phyloP scores from a whole-genome alignment of 2,113 vertebrate genomes.

The Gymnogyps californianus region DNA sequence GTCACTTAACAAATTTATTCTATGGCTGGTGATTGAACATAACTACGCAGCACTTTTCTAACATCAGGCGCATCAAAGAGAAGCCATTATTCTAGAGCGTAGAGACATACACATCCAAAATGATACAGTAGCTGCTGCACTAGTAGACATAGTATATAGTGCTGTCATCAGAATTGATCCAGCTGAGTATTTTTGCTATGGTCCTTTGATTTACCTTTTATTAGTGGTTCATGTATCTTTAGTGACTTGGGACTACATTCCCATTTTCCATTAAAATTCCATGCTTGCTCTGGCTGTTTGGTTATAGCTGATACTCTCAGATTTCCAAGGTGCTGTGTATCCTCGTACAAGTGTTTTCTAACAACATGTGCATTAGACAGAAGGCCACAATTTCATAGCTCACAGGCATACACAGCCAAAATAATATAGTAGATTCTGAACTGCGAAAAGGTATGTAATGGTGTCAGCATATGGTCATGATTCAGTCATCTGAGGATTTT shows the following conservation, averaged over 20 bases:
- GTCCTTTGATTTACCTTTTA: neutral
- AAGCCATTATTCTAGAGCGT: neutral
- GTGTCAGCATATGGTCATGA: neutral
- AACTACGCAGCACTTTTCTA: neutral
- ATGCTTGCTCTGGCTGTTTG: neutral
- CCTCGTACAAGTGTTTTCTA: neutral
- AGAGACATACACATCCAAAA: neutral
- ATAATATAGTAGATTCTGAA: neutral
- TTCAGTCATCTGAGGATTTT: neutral
- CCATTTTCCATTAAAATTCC: neutral
- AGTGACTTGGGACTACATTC: neutral
- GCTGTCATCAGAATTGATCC: neutral
- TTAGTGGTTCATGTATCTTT: neutral
- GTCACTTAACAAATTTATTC: neutral
- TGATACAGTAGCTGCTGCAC: neutral
- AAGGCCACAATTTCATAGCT: neutral
- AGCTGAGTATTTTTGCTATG: neutral
- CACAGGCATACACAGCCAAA: neutral
- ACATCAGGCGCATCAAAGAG: neutral
- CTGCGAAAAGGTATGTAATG: neutral
- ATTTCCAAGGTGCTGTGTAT: neutral
- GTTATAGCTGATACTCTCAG: neutral
- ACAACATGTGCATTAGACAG: neutral
- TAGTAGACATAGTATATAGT: neutral
- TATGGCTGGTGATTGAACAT: neutral